phyloP scores from a whole-genome alignment of 2,797 vertebrate genomes.

The Carapus acus region DNA sequence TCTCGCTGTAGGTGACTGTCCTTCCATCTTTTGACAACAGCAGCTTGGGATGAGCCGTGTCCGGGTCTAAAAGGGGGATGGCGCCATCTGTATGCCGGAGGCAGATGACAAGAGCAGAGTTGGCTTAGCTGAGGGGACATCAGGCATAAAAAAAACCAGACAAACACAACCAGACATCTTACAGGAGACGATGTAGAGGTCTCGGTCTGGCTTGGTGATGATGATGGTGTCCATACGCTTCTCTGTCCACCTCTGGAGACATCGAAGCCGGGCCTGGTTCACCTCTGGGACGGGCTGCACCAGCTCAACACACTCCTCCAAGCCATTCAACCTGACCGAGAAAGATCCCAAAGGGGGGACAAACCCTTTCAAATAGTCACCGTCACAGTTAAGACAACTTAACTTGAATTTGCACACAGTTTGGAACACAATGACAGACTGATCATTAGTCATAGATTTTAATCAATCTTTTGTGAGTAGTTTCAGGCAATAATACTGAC shows the following conservation, averaged over 20 bases:
- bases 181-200: constrained; percentile 71
- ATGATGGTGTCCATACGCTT: constrained; percentile 61
- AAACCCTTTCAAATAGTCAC: too few relatives aligned
- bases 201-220: constrained; percentile 59
- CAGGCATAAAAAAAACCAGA: too few relatives aligned
- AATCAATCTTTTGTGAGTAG: too few relatives aligned
- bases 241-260: constrained; percentile 69
- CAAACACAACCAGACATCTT: constrained; percentile 35
- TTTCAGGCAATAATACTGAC: too few relatives aligned
- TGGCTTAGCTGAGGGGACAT: too few relatives aligned
- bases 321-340: constrained; percentile 40
- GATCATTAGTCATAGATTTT: too few relatives aligned
- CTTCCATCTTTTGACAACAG: constrained; percentile 65
- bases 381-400: too few relatives aligned
- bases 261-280: constrained; percentile 56
- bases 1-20: constrained; percentile 63
- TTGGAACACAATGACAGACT: too few relatives aligned
- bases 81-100: constrained; percentile 64
- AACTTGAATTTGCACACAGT: too few relatives aligned
- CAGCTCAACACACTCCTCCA: constrained; percentile 40
- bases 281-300: constrained; percentile 56
- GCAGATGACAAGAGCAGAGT: not conserved
- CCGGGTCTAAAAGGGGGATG: constrained; percentile 62
- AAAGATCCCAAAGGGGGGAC: not conserved
- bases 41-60: constrained; percentile 75